Conservation (phyloP, 2,797 vertebrate genomes). For the Eospalax fontanierii region DNA sequence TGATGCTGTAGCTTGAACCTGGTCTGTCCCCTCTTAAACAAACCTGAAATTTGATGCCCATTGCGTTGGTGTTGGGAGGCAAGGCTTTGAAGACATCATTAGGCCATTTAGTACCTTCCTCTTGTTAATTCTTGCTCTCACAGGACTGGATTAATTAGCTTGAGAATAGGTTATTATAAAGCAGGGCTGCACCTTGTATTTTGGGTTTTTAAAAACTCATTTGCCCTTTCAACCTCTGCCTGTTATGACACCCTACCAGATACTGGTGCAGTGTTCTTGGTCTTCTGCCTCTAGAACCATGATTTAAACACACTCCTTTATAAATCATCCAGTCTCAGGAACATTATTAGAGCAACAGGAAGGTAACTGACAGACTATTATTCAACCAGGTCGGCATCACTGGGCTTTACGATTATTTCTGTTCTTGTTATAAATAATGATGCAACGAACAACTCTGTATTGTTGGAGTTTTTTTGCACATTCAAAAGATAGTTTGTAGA, state of each 20-base stretch:
- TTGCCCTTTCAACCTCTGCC: neutral
- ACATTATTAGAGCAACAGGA: neutral
- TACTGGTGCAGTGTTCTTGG: neutral
- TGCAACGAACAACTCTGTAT: neutral
- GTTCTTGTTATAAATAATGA: neutral
- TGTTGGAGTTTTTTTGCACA: neutral
- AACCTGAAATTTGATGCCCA: neutral
- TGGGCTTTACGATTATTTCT: neutral
- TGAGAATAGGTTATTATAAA: no score
- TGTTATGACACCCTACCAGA: neutral
- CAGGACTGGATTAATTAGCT: neutral
- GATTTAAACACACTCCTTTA: neutral
- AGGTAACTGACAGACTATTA: neutral
- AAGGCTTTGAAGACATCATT: no score
- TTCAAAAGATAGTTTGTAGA: neutral
- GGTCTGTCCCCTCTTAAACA: neutral
- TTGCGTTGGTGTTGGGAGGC: neutral
- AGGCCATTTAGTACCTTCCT: neutral
- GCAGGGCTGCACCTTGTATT: no score
- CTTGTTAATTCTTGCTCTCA: neutral
- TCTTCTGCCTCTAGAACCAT: neutral
- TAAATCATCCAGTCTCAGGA: neutral
- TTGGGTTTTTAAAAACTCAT: neutral
- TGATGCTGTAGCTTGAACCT: neutral
- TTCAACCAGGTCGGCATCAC: neutral